Conservation (phyloP, 1,140 invertebrate genomes). For the Heliothis subflexa region DNA sequence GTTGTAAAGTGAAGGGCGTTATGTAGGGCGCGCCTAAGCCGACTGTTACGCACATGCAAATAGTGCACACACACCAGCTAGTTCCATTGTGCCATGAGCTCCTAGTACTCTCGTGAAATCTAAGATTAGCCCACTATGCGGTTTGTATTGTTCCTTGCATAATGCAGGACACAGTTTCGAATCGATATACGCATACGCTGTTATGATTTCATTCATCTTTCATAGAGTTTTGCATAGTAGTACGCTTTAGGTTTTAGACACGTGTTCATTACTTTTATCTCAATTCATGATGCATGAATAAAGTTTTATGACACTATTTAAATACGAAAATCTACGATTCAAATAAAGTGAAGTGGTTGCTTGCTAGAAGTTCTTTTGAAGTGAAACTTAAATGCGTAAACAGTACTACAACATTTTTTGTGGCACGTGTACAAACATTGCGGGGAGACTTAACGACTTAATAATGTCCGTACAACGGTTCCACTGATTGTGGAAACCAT, state of each 20-base stretch:
- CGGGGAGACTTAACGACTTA: conserved; percentile 16
- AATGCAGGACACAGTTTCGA: conserved; percentile 19
- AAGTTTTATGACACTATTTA: background rate
- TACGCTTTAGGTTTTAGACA: background rate
- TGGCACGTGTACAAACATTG: conserved; percentile 21
- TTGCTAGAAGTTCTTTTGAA: background rate
- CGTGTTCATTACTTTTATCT: background rate
- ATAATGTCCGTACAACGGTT: conserved; percentile 22
- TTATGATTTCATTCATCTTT: conserved; percentile 29
- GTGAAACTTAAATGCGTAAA: conserved; percentile 12
- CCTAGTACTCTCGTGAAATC: conserved; percentile 20
- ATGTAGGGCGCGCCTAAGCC: conserved; percentile 54
- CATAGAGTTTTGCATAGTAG: conserved; percentile 1
- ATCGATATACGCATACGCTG: conserved; percentile 26
- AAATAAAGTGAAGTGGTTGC: background rate
- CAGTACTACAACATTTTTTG: background rate
- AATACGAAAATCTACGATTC: background rate
- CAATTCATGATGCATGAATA: background rate
- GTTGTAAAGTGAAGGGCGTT: conserved; percentile 53
- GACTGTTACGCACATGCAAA: conserved; percentile 41
- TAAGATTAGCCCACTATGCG: conserved; percentile 27
- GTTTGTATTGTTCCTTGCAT: conserved; percentile 26
- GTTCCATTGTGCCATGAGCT: conserved; percentile 42
- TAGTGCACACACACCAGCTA: conserved; percentile 23
- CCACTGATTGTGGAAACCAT: conserved; percentile 24